These are phyloP conservation scores for Blastobasis lacticolella DNA, from an alignment of 2,888 invertebrate genomes.

Conservation along the genomic window DNA sequence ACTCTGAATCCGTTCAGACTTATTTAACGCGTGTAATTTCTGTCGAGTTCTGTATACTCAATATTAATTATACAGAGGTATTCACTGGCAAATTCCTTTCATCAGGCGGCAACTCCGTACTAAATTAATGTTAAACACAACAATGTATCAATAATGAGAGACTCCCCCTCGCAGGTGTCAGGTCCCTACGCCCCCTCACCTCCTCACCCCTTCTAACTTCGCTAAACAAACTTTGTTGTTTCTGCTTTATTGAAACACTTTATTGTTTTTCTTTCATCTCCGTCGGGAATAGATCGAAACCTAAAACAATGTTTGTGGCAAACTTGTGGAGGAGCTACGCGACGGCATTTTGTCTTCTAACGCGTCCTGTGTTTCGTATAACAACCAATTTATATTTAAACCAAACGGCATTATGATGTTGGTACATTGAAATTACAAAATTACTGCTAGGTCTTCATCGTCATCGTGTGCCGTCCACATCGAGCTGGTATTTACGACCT, in stretches of 20 bases:
- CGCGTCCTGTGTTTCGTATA: too few species aligned
- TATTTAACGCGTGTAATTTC: too few species aligned
- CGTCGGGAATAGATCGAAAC: slow-evolving; percentile 38
- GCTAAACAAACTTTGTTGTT: slow-evolving; percentile 62
- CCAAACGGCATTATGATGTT: too few species aligned
- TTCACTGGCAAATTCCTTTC: slow-evolving; percentile 17
- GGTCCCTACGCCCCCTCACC: slow-evolving; percentile 20
- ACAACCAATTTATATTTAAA: too few species aligned
- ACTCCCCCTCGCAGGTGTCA: slow-evolving; percentile 11
- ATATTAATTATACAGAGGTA: slow-evolving; percentile 19
- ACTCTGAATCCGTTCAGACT: too few species aligned
- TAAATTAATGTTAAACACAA: slow-evolving; percentile 29
- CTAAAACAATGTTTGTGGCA: slow-evolving; percentile 26
- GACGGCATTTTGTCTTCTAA: too few species aligned
- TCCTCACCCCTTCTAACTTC: slow-evolving; percentile 38
- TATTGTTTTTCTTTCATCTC: slow-evolving; percentile 65
- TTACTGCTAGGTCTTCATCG: too few species aligned
- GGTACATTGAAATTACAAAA: too few species aligned
- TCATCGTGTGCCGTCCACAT: too few species aligned
- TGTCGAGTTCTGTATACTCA: too few species aligned
- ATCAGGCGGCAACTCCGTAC: slow-evolving; percentile 1
- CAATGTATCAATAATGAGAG: slow-evolving; percentile 31
- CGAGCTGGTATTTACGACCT: too few species aligned
- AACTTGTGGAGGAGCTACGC: neutral
- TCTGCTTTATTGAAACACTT: slow-evolving; percentile 63